phyloP scores from a whole-genome alignment of 2,888 invertebrate species.

The Synanthedon myopaeformis region DNA sequence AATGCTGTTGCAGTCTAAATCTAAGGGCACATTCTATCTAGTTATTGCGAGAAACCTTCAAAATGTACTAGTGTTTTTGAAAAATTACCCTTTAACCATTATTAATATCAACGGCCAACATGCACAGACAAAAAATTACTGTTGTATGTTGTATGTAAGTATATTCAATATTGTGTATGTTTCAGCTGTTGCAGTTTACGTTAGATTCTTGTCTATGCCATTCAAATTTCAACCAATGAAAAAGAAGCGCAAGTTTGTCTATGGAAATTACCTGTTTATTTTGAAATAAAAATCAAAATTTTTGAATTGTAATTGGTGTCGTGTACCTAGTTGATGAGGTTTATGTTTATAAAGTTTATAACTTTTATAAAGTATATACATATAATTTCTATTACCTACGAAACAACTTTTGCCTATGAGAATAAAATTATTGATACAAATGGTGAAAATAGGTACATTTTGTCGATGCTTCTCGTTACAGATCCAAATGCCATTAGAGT shows the following conservation, averaged over 20 bases:
- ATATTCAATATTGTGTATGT: constrained; percentile 21
- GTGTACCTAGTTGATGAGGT: too few species aligned
- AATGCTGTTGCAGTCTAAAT: constrained; percentile 16
- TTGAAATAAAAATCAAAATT: too few species aligned
- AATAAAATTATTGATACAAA: too few species aligned
- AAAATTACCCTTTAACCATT: constrained; percentile 49
- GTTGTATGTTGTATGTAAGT: too few species aligned
- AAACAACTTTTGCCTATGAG: too few species aligned
- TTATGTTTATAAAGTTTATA: too few species aligned
- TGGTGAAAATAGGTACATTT: too few species aligned
- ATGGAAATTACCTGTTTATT: neutral
- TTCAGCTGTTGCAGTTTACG: constrained; percentile 63
- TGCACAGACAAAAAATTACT: constrained; percentile 18
- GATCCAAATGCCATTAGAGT: too few species aligned
- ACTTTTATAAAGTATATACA: too few species aligned
- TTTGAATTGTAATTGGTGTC: too few species aligned
- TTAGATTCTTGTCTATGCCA: constrained; percentile 42
- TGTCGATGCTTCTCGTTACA: too few species aligned
- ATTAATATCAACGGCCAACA: constrained; percentile 58
- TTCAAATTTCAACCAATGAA: constrained; percentile 52
- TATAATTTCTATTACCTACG: too few species aligned
- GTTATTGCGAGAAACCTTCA: constrained; percentile 32
- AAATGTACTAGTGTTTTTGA: constrained; percentile 21
- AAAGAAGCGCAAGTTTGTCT: neutral
- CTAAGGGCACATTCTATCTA: constrained; percentile 36